These are phyloP conservation scores for Aurelia aurita complex sp. Pacific DNA, from an alignment of 30 jellyfish, hydroid and myxozoan species.

Conservation along the genomic window DNA sequence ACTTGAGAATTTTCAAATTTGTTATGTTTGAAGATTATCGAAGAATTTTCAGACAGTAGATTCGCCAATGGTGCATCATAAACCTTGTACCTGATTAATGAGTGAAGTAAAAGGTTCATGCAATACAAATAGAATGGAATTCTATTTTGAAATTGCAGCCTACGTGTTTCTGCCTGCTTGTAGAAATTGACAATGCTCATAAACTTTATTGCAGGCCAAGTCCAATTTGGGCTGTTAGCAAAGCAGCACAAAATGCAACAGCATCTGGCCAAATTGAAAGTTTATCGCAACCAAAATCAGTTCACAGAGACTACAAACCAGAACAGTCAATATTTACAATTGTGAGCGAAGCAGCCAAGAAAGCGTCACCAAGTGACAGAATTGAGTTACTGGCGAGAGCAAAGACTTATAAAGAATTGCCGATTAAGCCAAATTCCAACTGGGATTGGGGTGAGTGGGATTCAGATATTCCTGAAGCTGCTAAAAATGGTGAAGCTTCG, in stretches of 20 bases:
- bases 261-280: slow-evolving; percentile 66
- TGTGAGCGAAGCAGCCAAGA: slow-evolving; percentile 85
- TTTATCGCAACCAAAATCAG: slow-evolving; percentile 70
- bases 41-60: too few species aligned
- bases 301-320: slow-evolving; percentile 81
- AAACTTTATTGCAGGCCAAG: slow-evolving; percentile 61
- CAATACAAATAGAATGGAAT: too few species aligned
- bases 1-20: too few species aligned
- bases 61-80: too few species aligned
- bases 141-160: too few species aligned
- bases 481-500: slow-evolving; percentile 82
- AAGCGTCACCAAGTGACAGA: slow-evolving; percentile 72
- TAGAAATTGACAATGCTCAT: background rate
- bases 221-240: slow-evolving; percentile 92
- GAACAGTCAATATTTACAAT: slow-evolving; percentile 81
- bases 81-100: too few species aligned
- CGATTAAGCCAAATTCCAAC: slow-evolving; percentile 86
- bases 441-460: slow-evolving; percentile 99
- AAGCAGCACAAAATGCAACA: slow-evolving; percentile 61
- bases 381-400: slow-evolving; percentile 78
- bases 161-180: background rate
- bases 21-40: too few species aligned
- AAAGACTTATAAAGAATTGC: slow-evolving; percentile 69
- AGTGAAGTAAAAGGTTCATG: too few species aligned
- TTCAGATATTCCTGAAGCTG: slow-evolving; percentile 95